phyloP scores from a whole-genome alignment of 1,140 invertebrate genomes.

The Notospermus geniculatus region DNA sequence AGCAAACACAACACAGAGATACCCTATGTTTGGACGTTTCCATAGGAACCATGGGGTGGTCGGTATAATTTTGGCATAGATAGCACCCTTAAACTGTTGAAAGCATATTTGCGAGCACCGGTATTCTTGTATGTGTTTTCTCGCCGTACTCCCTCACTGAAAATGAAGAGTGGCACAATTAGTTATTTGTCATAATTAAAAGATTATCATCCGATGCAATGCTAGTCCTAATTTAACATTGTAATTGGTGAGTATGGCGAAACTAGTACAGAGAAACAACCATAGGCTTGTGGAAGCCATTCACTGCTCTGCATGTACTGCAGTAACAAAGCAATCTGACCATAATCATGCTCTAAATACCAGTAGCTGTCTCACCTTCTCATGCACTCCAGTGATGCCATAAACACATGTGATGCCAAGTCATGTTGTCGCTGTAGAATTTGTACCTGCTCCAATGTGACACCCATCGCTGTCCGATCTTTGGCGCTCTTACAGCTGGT shows the following conservation, averaged over 20 bases:
- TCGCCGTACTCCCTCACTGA: conserved; percentile 85
- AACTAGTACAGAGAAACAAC: too few relatives aligned
- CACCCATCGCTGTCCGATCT: conserved; percentile 92
- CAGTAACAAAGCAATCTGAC: too few relatives aligned
- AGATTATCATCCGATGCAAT: too few relatives aligned
- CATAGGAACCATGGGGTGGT: conserved; percentile 92
- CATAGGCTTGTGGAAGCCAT: too few relatives aligned
- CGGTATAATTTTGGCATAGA: conserved; percentile 82
- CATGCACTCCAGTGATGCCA: conserved; percentile 82
- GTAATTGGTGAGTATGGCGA: too few relatives aligned
- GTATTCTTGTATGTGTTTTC: conserved; percentile 93
- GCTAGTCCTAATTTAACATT: too few relatives aligned
- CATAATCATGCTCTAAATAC: background rate
- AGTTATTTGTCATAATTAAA: too few relatives aligned
- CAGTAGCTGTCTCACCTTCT: conserved; percentile 73
- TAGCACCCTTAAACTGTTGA: conserved; percentile 83
- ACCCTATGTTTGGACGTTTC: conserved; percentile 56
- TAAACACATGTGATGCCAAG: conserved; percentile 83
- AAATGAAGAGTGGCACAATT: conserved; percentile 20
- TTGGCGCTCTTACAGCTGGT: conserved; percentile 97
- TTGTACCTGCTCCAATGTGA: conserved; percentile 86
- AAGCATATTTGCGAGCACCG: conserved; percentile 85
- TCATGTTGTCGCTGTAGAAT: conserved; percentile 84
- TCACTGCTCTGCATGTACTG: too few relatives aligned
- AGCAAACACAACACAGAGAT: background rate